Evolutionary conservation across 2,113 vertebrate genomes (phyloP), one percentile per base, ranked within the genome.

Genomic region (Nymphicus hollandicus): DNA sequence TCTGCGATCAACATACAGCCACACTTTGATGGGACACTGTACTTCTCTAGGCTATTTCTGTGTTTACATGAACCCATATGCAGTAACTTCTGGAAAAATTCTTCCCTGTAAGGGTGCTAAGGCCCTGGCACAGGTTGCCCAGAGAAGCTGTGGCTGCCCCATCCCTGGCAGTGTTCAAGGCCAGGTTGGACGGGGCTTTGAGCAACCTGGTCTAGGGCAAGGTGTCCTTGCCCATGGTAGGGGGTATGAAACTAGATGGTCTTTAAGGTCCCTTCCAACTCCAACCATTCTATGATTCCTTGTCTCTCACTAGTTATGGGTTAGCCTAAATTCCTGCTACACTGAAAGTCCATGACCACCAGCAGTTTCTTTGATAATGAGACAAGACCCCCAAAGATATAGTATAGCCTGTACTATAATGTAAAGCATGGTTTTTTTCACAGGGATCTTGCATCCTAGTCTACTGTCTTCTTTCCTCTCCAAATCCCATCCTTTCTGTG

Each of bases 11-110:
- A 24, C 0, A 11, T n/a, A 8, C 7, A 15, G 76, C 3, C 17
- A 41, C 2, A 2, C 3, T 50, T 53, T 8, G 12, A 10, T 19
- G n/a, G 22, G 24, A 70, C 0, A 0, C 66, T 85, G 24, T 63
- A 35, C n/a, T 74, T 50, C 74, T 43, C 43, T 23, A 37, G 35
- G 35, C 50, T 8, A 8, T 3, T 4, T 22, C 35, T 13, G 0
- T 18, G 35, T 44, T 68, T 63, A 31, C 9, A 8, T 2, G 31
- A 43, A 31, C 7, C 16, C 43, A 23, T 15, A 5, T 0, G 0
- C 8, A 37, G 8, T 7, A 53, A 37, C 16, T 72, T 29, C 43
- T 61, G 20, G 33, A 58, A 58, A 58, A 58, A 58, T 15, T 58
- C 56, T 58, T n/a, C 13, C 13, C 33, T 15, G 9, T 23, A 33